phyloP scores from a whole-genome alignment of 2,113 vertebrate genomes.

The Chaenocephalus aceratus region DNA sequence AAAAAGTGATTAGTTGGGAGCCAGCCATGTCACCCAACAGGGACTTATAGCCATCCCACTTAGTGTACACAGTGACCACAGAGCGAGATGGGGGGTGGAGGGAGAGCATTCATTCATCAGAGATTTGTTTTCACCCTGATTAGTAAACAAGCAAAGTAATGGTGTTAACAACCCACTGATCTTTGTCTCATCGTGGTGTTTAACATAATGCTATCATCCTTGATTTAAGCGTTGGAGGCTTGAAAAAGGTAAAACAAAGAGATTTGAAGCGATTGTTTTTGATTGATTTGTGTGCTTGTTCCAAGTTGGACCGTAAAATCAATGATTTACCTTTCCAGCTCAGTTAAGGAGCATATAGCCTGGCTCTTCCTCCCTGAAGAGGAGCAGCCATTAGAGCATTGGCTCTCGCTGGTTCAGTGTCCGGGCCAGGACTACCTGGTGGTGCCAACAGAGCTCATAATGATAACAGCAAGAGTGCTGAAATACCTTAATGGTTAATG shows the following conservation, averaged over 20 bases:
- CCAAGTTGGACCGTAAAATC: slow-evolving; percentile 41
- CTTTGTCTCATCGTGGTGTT: slow-evolving; percentile 45
- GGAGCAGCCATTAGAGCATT: neutral
- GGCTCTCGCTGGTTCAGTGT: too few species aligned
- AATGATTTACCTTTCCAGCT: slow-evolving; percentile 45
- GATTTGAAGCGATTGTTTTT: slow-evolving; percentile 34
- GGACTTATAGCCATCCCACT: slow-evolving; percentile 57
- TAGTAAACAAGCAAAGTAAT: slow-evolving; percentile 50
- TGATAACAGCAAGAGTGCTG: too few species aligned
- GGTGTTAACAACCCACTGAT: slow-evolving; percentile 47
- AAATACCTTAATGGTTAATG: too few species aligned
- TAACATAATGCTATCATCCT: slow-evolving; percentile 32
- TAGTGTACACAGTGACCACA: slow-evolving; percentile 56
- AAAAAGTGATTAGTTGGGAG: slow-evolving; percentile 70
- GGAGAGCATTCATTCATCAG: slow-evolving; percentile 48
- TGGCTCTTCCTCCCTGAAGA: neutral
- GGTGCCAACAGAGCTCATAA: too few species aligned
- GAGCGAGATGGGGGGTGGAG: slow-evolving; percentile 21
- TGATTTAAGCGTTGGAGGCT: slow-evolving; percentile 16
- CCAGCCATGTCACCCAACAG: slow-evolving; percentile 42
- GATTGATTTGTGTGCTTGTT: slow-evolving; percentile 65
- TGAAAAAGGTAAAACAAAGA: slow-evolving; percentile 42
- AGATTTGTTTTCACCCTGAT: slow-evolving; percentile 58
- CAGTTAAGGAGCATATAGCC: slow-evolving; percentile 15
- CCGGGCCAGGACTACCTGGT: too few species aligned